Base-by-base conservation (phyloP, 2,888 invertebrate genomes). In the Polyploca ridens region DNA sequence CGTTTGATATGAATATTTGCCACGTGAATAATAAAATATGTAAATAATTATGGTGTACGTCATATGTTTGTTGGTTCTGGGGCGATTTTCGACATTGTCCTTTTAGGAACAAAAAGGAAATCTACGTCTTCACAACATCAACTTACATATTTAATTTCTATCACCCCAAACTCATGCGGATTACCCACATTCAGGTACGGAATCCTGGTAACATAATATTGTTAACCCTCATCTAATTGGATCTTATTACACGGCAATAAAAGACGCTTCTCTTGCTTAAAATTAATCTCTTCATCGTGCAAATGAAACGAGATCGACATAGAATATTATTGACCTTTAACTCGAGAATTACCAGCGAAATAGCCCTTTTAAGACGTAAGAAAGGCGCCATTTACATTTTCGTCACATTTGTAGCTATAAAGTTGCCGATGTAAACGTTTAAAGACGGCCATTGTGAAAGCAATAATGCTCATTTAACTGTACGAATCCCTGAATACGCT, bases 401-500 rank as follows among this genome's bases (percentile, higher is more conserved):
- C 82, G 86, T 85, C 87, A 87, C 87, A 89, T 89, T 88, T 85
- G 84, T 83, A 83, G 83, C 83, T 81, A 87, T 89, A 90, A 89
- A 90, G 81, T 78, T 83, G 82, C 75, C 80, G 75, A 84, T 87
- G 84, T 88, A 84, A 88, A 87, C 80, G 84, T 80, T 83, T 82
- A 75, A 80, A 86, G 85, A 83, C 82, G 82, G 83, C 82, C 81
- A 84, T 89, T 86, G 81, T 76, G 78, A 79, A 73, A 78, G 86
- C 85, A 82, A 85, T 90, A 89, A 90, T 87, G 79, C 82, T 84
- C 82, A 84, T 86, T 90, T 84, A 79, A 84, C 78, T 76, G 78
- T 77, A 76, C 79, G 74, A 74, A 81, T 80, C 83, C 76, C 77
- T 77, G 81, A 83, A 81, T 79, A 77, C 76, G 79, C 77, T 77